Evolutionary conservation across 2,888 invertebrate genomes (phyloP).

Genomic region (Nomada fabriciana): DNA sequence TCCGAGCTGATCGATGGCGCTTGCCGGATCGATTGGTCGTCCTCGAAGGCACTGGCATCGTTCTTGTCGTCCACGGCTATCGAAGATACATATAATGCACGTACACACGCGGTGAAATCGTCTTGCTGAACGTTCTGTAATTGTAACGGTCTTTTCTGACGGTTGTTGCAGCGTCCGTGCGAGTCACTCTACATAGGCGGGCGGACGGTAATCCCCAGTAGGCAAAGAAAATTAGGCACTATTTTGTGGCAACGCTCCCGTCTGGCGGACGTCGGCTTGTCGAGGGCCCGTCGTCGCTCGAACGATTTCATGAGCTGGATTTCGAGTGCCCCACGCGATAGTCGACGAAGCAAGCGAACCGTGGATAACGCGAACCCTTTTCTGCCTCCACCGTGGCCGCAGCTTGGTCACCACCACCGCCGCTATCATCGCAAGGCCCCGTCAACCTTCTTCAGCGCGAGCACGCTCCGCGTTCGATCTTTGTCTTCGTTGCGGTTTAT

Average conservation of each 20-base stretch:
- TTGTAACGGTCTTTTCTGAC: constrained; percentile 82
- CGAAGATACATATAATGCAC: constrained; percentile 68
- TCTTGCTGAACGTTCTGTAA: constrained; percentile 67
- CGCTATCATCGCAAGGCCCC: background rate
- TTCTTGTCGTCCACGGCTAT: constrained; percentile 45
- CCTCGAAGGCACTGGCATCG: constrained; percentile 13
- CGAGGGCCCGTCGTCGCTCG: constrained; percentile 19
- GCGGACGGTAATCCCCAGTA: constrained; percentile 84
- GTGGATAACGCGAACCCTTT: background rate
- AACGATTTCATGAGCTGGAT: background rate
- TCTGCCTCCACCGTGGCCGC: background rate
- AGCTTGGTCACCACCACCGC: background rate
- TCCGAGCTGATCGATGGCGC: no score
- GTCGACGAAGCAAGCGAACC: background rate
- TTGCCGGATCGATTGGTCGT: background rate
- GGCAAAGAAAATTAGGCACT: constrained; percentile 83
- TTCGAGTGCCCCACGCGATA: background rate
- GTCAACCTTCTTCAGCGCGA: background rate
- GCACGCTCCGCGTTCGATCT: background rate
- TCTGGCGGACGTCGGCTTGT: constrained; percentile 64
- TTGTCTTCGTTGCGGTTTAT: no score
- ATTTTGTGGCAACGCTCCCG: constrained; percentile 71
- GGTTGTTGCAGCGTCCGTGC: constrained; percentile 95
- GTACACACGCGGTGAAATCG: constrained; percentile 66
- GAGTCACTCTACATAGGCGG: constrained; percentile 96